Evolutionary conservation across 2,113 vertebrate genomes (phyloP), one percentile per base, ranked within the genome.

Genomic region (Psephotus haematonotus): DNA sequence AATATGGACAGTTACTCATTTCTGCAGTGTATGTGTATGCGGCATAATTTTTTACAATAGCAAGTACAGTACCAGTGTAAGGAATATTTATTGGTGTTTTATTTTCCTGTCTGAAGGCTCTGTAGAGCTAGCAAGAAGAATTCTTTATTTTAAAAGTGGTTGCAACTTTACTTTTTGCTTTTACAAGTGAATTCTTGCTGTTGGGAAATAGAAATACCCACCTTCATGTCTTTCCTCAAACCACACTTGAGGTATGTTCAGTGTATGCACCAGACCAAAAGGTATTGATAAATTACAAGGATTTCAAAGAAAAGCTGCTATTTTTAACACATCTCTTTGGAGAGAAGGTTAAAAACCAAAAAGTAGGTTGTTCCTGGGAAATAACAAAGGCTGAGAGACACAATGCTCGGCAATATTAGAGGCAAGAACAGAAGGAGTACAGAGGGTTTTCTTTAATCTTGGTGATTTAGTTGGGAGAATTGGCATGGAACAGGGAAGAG

Each of bases 91-190:
- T 59, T 77, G 35, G 33, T 78, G 35, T 72, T 82, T 79, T 70
- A 57, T 71, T 92, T 84, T 72, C 95, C 57, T 94, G 67, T 93
- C 64, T 88, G 65, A 93, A 78, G 64, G 41, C 72, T 71, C 59
- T 72, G 31, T 43, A 62, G 31, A 10, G 28, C 46, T 59, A 72
- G 17, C 55, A 71, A 78, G 62, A 69, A 33, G 63, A 3, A 33
- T 86, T 93, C 46, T 53, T 89, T 88, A 49, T 75, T 72, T 72
- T 50, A 86, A 82, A 33, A 76, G 20, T 52, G 41, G 20, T 69
- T 82, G 18, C 23, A 76, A 23, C 31, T 80, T 93, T 27, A 14
- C n/a, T 53, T 86, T 82, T 43, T 77, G 35, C 57, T 95, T 92
- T 67, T 49, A 47, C 35, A 78, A 74, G 55, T 82, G 12, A 13